Percentiles rank a stretch among this genome's conserved stretches.
These are phyloP conservation scores for Nerophis lumbriciformis DNA, from an alignment of 2,113 vertebrate species.

Conservation along the genomic window DNA sequence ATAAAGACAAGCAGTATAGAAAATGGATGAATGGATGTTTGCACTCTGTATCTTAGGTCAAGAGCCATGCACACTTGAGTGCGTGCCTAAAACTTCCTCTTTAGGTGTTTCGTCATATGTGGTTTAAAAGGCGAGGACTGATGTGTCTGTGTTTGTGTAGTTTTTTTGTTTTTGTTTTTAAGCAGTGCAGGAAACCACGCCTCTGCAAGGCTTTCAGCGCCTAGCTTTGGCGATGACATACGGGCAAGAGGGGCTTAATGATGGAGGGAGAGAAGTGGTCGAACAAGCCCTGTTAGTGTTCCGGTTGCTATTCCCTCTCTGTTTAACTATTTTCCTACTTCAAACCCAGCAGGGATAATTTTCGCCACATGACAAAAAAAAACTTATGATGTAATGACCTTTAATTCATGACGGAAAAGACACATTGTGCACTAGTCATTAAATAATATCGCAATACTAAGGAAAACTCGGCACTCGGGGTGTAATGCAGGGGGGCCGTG, in stretches of 20 bases:
- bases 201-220: slow-evolving; percentile 43
- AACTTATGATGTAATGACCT: background rate
- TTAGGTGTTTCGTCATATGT: slow-evolving; percentile 34
- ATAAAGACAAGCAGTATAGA: no score
- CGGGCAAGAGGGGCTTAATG: slow-evolving; percentile 19
- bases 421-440: no score
- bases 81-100: background rate
- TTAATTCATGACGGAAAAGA: background rate
- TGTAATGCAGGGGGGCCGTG: no score
- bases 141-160: slow-evolving; percentile 17
- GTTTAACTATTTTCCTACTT: background rate
- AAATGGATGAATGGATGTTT: no score
- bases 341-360: background rate
- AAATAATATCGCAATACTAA: no score
- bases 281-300: slow-evolving; percentile 43
- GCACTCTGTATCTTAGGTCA: no score
- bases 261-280: slow-evolving; percentile 10
- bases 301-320: slow-evolving; percentile 17
- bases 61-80: background rate
- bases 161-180: slow-evolving; percentile 23
- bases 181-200: slow-evolving; percentile 67
- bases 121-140: slow-evolving; percentile 15
- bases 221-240: slow-evolving; percentile 16
- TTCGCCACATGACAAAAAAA: background rate
- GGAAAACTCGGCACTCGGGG: no score